phyloP scores from a whole-genome alignment of 2,113 vertebrate species.

The Pygoscelis adeliae region DNA sequence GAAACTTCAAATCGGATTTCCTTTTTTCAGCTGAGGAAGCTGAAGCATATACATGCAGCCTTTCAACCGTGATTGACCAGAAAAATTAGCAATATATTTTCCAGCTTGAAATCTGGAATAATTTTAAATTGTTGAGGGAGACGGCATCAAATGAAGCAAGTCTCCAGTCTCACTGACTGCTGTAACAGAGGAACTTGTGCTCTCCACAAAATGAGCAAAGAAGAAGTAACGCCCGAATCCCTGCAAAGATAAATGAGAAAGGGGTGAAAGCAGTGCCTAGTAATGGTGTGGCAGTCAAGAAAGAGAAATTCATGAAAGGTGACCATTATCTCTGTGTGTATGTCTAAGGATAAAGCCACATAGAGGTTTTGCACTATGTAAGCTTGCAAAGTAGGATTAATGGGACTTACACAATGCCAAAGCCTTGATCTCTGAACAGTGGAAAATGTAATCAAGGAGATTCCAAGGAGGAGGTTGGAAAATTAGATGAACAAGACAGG shows the following conservation, averaged over 20 bases:
- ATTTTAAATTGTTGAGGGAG: not conserved
- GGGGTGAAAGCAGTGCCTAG: not conserved
- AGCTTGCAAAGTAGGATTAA: slow-evolving; percentile 25
- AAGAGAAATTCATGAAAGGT: not conserved
- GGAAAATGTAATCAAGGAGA: not conserved
- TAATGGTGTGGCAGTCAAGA: not conserved
- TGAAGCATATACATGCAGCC: not conserved
- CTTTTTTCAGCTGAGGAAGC: not conserved
- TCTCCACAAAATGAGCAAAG: not conserved
- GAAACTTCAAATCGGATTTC: not conserved
- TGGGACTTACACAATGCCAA: not conserved
- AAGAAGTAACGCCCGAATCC: not conserved
- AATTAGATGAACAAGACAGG: not conserved
- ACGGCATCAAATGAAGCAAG: not conserved
- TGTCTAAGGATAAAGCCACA: not conserved
- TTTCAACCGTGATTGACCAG: not conserved
- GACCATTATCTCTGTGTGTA: not conserved
- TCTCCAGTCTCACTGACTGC: not conserved
- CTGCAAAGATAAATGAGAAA: not conserved
- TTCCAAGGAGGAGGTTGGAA: not conserved
- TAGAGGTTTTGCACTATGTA: not conserved
- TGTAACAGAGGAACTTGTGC: not conserved
- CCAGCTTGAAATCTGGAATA: not conserved
- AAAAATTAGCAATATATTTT: not conserved
- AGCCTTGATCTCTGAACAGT: not conserved